These are phyloP conservation scores for Masticophis lateralis DNA, from an alignment of 2,797 vertebrate genomes.

Conservation along the genomic window DNA sequence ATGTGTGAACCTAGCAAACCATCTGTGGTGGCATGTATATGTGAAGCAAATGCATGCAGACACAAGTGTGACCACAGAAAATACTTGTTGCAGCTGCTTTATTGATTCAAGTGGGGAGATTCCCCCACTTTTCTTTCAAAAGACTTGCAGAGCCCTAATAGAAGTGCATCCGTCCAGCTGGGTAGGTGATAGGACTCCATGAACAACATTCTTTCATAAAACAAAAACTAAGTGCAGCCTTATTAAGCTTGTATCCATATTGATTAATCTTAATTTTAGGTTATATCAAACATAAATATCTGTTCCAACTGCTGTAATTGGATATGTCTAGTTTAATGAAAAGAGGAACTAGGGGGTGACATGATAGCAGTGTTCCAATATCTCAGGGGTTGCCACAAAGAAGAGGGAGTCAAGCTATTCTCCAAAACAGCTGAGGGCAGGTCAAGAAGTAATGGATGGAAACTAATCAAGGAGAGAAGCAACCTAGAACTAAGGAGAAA, in stretches of 20 bases:
- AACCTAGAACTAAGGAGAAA: too few relatives aligned
- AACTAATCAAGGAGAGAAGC: too few relatives aligned
- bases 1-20: not conserved
- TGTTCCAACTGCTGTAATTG: not conserved
- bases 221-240: not conserved
- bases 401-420: not conserved
- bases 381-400: not conserved
- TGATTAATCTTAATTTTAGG: not conserved
- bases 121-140: not conserved
- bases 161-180: not conserved
- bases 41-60: not conserved
- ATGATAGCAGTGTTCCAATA: not conserved
- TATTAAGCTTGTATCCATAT: not conserved
- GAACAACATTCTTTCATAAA: conserved; percentile 17
- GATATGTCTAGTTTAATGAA: not conserved
- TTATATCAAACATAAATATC: not conserved
- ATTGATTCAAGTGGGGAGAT: not conserved
- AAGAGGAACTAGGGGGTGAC: not conserved
- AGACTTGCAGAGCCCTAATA: not conserved
- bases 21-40: not conserved
- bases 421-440: not conserved
- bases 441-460: too few relatives aligned
- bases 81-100: not conserved
- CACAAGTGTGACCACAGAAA: not conserved
- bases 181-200: not conserved